phyloP scores from a whole-genome alignment of 2,113 vertebrate species.

The Myxocyprinus asiaticus region DNA sequence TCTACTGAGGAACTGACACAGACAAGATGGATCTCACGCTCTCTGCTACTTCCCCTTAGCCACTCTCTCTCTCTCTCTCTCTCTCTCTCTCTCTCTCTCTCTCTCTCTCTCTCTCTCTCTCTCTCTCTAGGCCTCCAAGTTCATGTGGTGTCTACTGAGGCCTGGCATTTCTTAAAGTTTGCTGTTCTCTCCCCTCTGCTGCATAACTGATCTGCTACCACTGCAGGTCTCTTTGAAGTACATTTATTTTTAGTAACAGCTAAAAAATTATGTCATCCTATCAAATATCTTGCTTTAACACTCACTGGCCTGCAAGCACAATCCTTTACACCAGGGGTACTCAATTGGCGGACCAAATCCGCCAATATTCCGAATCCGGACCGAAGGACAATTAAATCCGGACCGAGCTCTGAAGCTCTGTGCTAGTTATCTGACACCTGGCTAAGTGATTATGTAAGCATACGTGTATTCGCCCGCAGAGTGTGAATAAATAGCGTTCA shows the following conservation, averaged over 20 bases:
- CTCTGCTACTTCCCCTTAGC: background rate
- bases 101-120: constrained; percentile 9
- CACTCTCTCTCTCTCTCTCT: background rate
- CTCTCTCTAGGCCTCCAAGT: constrained; percentile 16
- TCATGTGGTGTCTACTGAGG: constrained; percentile 46
- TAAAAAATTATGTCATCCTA: background rate
- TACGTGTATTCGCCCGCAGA: no score
- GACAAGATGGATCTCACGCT: constrained; percentile 13
- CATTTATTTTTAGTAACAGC: constrained; percentile 33
- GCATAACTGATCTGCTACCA: constrained; percentile 29
- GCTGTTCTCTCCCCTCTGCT: constrained; percentile 32
- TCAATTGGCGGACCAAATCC: no score
- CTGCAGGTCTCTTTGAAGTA: constrained; percentile 21
- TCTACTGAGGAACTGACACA: constrained; percentile 10
- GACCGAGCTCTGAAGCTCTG: no score
- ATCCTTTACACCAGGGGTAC: no score
- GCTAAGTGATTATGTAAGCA: no score
- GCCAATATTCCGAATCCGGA: no score
- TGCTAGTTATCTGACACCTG: no score
- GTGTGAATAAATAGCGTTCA: no score
- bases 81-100: constrained; percentile 25
- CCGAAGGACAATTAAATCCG: no score
- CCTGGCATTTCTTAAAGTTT: constrained; percentile 53
- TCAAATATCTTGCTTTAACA: background rate
- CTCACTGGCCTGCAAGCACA: no score